These are phyloP conservation scores for Theristicus caerulescens DNA, from an alignment of 2,113 vertebrate genomes.

Conservation along the genomic window DNA sequence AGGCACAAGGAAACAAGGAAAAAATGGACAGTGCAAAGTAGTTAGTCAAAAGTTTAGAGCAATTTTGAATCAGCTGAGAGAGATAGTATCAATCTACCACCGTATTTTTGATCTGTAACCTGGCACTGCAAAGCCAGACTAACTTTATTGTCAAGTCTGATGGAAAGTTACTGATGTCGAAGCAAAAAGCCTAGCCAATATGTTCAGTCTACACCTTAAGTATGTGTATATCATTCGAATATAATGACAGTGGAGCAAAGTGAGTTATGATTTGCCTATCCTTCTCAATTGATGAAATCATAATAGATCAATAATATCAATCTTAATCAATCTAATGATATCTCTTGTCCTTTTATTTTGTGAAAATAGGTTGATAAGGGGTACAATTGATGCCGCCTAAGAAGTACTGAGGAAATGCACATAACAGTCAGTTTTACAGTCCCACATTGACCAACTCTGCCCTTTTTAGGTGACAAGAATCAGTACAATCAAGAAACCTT, in stretches of 20 bases:
- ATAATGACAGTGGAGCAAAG: not conserved
- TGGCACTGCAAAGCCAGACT: not conserved
- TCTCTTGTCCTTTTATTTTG: not conserved
- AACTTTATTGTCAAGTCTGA: not conserved
- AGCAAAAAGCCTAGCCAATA: not conserved
- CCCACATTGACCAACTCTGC: conserved; percentile 42
- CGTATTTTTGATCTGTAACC: not conserved
- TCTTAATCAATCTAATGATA: not conserved
- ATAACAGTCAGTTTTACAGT: conserved; percentile 43
- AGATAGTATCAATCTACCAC: not conserved
- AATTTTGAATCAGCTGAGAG: not conserved
- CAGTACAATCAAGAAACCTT: conserved; percentile 27
- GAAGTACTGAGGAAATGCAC: conserved; percentile 38
- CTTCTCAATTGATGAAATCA: not conserved
- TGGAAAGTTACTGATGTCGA: not conserved
- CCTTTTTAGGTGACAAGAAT: conserved; percentile 27
- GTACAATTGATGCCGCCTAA: conserved; percentile 10
- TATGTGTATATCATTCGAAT: not conserved
- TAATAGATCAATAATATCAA: not conserved
- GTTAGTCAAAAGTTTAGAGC: not conserved
- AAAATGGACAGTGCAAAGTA: not conserved
- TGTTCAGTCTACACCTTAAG: not conserved
- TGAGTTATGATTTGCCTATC: not conserved
- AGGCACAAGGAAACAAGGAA: not conserved
- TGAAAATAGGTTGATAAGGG: not conserved